Conservation (phyloP, 2,888 invertebrate genomes). For the Notodromas monacha region DNA sequence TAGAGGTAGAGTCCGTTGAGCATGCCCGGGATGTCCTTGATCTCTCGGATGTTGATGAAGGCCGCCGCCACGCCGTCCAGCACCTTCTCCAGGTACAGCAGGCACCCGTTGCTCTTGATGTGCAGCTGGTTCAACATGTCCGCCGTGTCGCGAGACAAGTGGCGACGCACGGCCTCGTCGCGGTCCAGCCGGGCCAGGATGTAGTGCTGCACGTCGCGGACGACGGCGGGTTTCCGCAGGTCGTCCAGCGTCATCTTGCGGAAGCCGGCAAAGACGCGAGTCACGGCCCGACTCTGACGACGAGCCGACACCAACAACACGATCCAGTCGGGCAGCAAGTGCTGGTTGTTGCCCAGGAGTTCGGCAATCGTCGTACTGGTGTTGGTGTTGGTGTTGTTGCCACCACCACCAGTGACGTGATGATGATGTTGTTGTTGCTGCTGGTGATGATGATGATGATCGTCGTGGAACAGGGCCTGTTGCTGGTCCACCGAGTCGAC, state of each 20-base stretch:
- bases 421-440: conserved; percentile 22
- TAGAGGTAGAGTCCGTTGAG: conserved; percentile 76
- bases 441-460: neutral
- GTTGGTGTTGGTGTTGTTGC: conserved; percentile 7
- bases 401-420: conserved; percentile 37
- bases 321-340: conserved; percentile 69
- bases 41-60: conserved; percentile 61
- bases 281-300: conserved; percentile 42
- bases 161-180: conserved; percentile 53
- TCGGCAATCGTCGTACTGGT: conserved; percentile 36
- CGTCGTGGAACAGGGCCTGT: neutral
- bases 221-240: conserved; percentile 39
- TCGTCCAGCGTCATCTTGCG: conserved; percentile 72
- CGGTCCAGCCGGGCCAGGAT: conserved; percentile 61
- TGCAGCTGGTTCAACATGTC: conserved; percentile 76
- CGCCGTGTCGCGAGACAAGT: conserved; percentile 62
- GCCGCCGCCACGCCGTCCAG: conserved; percentile 71
- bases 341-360: conserved; percentile 54
- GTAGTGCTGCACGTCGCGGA: conserved; percentile 77
- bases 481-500: conserved; percentile 72
- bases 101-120: conserved; percentile 79
- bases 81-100: conserved; percentile 53
- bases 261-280: conserved; percentile 36
- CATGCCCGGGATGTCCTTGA: conserved; percentile 74
- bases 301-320: conserved; percentile 56